Base-by-base conservation (phyloP, 2,113 vertebrate genomes). In the Halichoerus grypus region DNA sequence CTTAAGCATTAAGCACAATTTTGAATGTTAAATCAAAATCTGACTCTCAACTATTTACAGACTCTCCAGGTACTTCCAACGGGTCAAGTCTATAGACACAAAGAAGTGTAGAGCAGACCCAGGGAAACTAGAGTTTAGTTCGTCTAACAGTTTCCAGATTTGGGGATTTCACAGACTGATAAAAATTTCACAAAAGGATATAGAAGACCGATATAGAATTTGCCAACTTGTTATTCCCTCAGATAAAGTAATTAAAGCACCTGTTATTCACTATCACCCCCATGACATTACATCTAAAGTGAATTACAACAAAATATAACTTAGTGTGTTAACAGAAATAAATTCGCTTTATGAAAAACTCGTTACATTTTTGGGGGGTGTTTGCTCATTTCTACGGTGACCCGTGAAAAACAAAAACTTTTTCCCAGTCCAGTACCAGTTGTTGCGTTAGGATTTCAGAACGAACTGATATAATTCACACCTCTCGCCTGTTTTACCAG, bases 1-100 rank as follows among this genome's bases (percentile, higher is more conserved):
- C 31, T 14, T 18, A 9, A 63, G 33, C 65, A 80, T 16, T 53
- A 65, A 1, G 49, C 13, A 65, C 42, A 28, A 9, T 51, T 53
- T 94, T 84, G 57, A 63, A 49, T 49, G 10, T 91, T 51, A 83
- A 59, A 74, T 69, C 74, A 94, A 72, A 88, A 91, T 59, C 87
- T 36, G n/a, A 46, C 57, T 61, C 16, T 85, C 59, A 14, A 5
- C 21, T 65, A 5, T 83, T 84, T 77, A 42, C 22, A n/a, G 49
- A 49, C 6, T 28, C 36, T 77, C 21, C 22, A 65, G n/a, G 39
- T 39, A 14, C 46, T 88, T 91, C 61, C 49, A 19, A 2, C 24
- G 55, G 88, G 71, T 57, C 84, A 49, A 46, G 61, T 36, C 39
- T 22, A 33, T 2, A 67, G 12, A n/a, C 33, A 79, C 18, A 71